phyloP scores from a whole-genome alignment of 2,797 vertebrate species.

The Girardinus metallicus region DNA sequence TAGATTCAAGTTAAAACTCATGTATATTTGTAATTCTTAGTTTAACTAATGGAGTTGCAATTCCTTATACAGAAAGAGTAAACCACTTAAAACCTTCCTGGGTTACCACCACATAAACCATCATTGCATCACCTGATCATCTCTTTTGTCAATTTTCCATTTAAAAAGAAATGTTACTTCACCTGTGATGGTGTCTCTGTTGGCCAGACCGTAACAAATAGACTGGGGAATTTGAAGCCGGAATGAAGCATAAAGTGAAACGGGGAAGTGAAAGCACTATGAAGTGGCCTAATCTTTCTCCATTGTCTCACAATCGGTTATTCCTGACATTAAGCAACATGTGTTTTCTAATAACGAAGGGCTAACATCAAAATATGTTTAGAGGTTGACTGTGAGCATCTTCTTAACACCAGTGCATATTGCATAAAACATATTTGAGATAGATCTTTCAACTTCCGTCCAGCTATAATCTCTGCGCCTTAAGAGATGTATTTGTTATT shows the following conservation, averaged over 20 bases:
- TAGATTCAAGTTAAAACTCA: not conserved
- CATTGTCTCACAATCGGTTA: not conserved
- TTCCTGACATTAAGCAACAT: not conserved
- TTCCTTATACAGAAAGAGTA: not conserved
- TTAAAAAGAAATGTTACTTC: constrained; percentile 15
- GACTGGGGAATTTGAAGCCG: constrained; percentile 7
- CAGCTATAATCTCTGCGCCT: not conserved
- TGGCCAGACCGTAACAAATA: constrained; percentile 2
- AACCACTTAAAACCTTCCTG: not conserved
- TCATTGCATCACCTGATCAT: constrained; percentile 1
- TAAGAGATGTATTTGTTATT: too few relatives aligned
- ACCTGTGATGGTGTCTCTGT: not conserved
- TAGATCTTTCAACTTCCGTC: not conserved
- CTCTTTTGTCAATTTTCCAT: constrained; percentile 1
- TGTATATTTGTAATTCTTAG: not conserved
- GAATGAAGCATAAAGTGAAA: constrained; percentile 31
- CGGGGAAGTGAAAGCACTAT: constrained; percentile 38
- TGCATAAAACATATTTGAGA: not conserved
- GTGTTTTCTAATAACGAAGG: not conserved
- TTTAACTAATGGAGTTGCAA: not conserved
- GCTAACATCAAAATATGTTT: not conserved
- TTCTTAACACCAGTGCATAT: not conserved
- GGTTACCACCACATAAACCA: not conserved
- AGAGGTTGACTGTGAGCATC: not conserved
- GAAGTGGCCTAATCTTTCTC: constrained; percentile 8